Base-by-base conservation (phyloP, 2,888 invertebrate genomes). In the Hoplodrina blanda region DNA sequence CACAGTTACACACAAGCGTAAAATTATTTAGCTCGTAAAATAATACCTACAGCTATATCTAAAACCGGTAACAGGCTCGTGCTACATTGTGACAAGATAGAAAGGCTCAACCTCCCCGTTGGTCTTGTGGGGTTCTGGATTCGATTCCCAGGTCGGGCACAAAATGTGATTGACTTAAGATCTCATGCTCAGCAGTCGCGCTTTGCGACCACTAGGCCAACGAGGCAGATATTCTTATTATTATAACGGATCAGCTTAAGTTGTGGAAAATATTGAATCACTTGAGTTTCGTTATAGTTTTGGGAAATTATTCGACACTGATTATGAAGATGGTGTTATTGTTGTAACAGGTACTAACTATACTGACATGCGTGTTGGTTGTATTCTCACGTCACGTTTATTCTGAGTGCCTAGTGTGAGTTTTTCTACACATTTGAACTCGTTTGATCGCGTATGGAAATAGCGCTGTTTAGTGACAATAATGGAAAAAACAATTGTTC, bases 181-280 rank as follows among this genome's bases (percentile, higher is more conserved):
- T 25, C 2, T 25, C 2, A 25, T 25, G 1, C 25, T 25, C 25
- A 25, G 25, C 25, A 25, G 25, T 25, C 25, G 25, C 2, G 25
- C 25, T 25, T 25, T 25, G 2, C 25, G 25, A 25, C 25, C 25
- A 25, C 25, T 2, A 25, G 2, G 2, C 25, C 25, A 25, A 25
- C 25, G 25, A 25, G 25, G 1, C 25, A 25, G 2, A 25, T 2
- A 25, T 25, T 25, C 25, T 25, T 25, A 25, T 25, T 25, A 25
- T 25, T 25, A 65, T 79, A 84, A 84, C 85, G 85, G 84, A 8
- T 68, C 61, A 4, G 17, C 30, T 20, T 8, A 76, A 78, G 73
- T 76, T 81, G 73, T 83, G 79, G 76, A 79, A 83, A 79, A 74
- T 71, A 49, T 62, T 81, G 76, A 84, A 74, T 77, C 75, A 71